These are phyloP conservation scores for Anthonomus grandis DNA, from an alignment of 1,140 invertebrate species.

Conservation along the genomic window DNA sequence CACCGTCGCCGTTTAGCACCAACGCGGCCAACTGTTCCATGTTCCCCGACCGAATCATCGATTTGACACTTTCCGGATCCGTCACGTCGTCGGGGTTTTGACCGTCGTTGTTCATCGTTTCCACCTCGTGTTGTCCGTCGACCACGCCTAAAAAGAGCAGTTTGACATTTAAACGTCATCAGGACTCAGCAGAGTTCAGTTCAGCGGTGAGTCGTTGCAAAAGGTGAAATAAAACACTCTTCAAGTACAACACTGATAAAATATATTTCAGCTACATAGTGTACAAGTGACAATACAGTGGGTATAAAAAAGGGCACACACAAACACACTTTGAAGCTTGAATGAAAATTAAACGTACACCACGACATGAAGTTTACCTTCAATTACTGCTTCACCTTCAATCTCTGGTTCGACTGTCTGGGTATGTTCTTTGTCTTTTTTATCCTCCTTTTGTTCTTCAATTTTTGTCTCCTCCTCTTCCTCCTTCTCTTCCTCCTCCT, in stretches of 20 bases:
- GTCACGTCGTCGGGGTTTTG: constrained; percentile 43
- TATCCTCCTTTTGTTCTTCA: constrained; percentile 15
- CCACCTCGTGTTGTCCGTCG: constrained; percentile 60
- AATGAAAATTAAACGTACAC: constrained; percentile 9
- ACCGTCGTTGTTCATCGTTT: constrained; percentile 56
- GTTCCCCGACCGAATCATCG: constrained; percentile 70
- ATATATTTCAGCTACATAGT: constrained; percentile 5
- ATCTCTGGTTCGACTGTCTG: constrained; percentile 40
- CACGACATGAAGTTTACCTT: constrained; percentile 31
- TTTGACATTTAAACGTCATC: too few relatives aligned
- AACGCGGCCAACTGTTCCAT: constrained; percentile 86
- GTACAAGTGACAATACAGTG: constrained; percentile 8
- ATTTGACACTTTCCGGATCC: constrained; percentile 56
- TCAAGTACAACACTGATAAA: too few relatives aligned
- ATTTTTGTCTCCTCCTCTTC: constrained; percentile 36
- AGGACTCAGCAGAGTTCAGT: too few relatives aligned
- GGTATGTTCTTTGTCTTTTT: constrained; percentile 37
- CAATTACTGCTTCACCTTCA: constrained; percentile 33
- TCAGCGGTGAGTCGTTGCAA: too few relatives aligned
- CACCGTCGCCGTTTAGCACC: constrained; percentile 82
- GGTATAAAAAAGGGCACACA: not conserved
- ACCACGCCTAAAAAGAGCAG: constrained; percentile 51
- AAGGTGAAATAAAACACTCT: too few relatives aligned
- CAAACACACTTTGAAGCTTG: not conserved
- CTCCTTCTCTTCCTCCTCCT: constrained; percentile 5